Evolutionary conservation across 2,113 vertebrate species (phyloP).

Genomic region (Manacus vitellinus): DNA sequence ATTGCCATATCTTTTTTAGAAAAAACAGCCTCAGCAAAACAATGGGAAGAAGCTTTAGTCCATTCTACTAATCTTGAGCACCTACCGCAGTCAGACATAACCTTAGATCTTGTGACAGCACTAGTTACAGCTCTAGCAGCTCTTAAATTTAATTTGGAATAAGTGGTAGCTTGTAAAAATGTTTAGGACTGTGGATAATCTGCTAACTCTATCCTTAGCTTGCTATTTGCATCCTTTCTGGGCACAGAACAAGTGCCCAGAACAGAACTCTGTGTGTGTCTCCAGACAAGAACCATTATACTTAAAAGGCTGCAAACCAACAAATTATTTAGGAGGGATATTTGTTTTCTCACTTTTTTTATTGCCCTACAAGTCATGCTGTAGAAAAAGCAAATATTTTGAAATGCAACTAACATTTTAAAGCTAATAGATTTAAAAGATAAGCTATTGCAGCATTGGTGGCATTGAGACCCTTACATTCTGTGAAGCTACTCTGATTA

Average conservation of each 20-base stretch:
- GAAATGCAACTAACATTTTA: background rate
- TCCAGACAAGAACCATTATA: background rate
- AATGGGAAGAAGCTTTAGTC: background rate
- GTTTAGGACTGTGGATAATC: background rate
- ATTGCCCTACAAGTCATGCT: background rate
- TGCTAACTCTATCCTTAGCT: background rate
- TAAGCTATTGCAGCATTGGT: background rate
- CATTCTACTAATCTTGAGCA: background rate
- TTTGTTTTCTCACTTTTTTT: background rate
- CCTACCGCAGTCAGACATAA: background rate
- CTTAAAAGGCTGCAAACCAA: background rate
- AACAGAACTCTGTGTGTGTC: background rate
- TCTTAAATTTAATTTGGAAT: background rate
- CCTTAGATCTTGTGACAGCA: background rate
- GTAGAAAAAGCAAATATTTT: background rate
- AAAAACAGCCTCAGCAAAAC: background rate
- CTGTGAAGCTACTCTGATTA: background rate
- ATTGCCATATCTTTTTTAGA: background rate
- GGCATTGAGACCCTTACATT: background rate
- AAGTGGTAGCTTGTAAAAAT: background rate
- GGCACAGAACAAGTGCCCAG: background rate
- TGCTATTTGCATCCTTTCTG: background rate
- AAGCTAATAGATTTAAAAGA: background rate
- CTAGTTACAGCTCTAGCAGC: background rate
- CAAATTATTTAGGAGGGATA: background rate